Conservation (phyloP, 2,888 invertebrate genomes). For the Dicyrtoma fusca region DNA sequence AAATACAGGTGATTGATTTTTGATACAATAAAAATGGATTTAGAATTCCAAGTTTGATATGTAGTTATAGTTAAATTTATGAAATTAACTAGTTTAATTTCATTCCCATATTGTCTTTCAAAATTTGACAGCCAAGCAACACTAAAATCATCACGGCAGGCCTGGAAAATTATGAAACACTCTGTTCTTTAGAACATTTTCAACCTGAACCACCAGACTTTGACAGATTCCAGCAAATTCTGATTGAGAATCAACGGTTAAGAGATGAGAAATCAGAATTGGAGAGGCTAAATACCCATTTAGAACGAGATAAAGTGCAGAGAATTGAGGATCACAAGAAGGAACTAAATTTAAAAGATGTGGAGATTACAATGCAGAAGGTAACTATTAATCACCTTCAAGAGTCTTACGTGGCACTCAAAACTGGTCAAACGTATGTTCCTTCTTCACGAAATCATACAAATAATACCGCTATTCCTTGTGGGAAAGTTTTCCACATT, state of each 20-base stretch:
- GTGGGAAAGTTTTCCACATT: conserved; percentile 35
- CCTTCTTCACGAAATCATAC: conserved; percentile 32
- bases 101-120: no score
- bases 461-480: conserved; percentile 22
- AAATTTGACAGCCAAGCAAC: no score
- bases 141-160: no score
- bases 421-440: conserved; percentile 50
- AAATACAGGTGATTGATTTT: conserved; percentile 30
- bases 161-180: background rate
- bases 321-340: background rate
- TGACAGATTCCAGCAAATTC: conserved; percentile 8
- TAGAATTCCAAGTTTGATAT: no score
- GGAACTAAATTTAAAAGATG: conserved; percentile 44
- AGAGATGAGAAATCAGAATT: conserved; percentile 4
- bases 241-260: conserved; percentile 20
- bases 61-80: no score
- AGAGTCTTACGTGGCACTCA: conserved; percentile 51
- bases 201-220: background rate
- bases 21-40: no score
- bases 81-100: no score
- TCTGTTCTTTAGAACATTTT: background rate
- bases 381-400: conserved; percentile 56
- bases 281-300: background rate
- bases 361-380: conserved; percentile 56
- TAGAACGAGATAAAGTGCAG: conserved; percentile 3